Evolutionary conservation across 2,888 invertebrate genomes (phyloP), one percentile per base, ranked within the genome.

Genomic region (Panopea generosa): DNA sequence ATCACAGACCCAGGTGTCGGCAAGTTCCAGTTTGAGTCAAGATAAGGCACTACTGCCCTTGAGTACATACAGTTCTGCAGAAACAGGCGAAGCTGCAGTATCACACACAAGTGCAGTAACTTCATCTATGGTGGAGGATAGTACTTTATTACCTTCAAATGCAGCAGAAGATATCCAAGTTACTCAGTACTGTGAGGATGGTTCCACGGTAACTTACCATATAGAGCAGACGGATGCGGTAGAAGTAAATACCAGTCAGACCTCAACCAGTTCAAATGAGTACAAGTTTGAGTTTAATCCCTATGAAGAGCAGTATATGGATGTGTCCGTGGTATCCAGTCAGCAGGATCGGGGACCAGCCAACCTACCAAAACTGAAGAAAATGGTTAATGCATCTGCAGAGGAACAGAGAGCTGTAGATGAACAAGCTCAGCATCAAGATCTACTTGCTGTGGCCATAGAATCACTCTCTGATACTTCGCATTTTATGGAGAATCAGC

Each of bases 401-500:
- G 60, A 22, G 18, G 49, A 49, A 22, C 24, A 47, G 6, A 66
- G 53, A 14, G 65, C 67, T 2, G 53, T 63, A 18, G 76, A 70
- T 24, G 72, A 72, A 50, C 49, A 75, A 29, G 68, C 79, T 6
- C 75, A 75, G 24, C 80, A 80, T 53, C 80, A 80, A 38, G 80
- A 80, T 38, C 56, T 80, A n/a, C 65, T 80, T 4, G 59, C 76
- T 40, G 80, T 80, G 50, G 80, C 80, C 57, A 80, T 80, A 63
- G 73, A 77, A 49, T 67, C 76, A 22, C 60, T 80, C 11, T 61
- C 67, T 22, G 76, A 71, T 59, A 62, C 57, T 6, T 50, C 71
- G 22, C 38, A 50, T 29, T 50, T 63, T 24, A 63, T 49, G 27
- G 26, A 47, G 20, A 62, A 56, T 43, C 55, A 33, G 24, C 18